Evolutionary conservation across 2,113 vertebrate genomes (phyloP).

Genomic region (Psammodynastes pulverulentus): DNA sequence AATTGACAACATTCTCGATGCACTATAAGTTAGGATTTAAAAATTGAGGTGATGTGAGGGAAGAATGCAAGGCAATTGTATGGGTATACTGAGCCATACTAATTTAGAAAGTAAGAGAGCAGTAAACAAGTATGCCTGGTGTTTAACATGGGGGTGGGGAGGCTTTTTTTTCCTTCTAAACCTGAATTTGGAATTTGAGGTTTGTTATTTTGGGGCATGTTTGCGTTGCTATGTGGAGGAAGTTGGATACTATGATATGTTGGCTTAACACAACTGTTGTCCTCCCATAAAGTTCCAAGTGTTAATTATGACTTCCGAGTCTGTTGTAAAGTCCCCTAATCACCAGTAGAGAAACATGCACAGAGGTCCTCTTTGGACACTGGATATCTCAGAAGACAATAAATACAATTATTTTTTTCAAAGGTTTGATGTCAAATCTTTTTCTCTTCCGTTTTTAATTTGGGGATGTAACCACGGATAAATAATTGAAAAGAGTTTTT

Average conservation of each 20-base stretch:
- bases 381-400: constrained; percentile 39
- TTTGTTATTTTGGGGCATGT: constrained; percentile 35
- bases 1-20: constrained; percentile 92
- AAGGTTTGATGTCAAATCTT: constrained; percentile 49
- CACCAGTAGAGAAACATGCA: constrained; percentile 12
- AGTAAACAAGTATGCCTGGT: constrained; percentile 8
- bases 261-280: constrained; percentile 17
- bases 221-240: constrained; percentile 41
- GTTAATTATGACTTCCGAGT: not conserved
- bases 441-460: constrained; percentile 18
- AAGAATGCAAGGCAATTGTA: constrained; percentile 62
- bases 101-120: not conserved
- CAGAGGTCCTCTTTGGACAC: not conserved
- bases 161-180: constrained; percentile 19
- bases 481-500: constrained; percentile 12
- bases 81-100: constrained; percentile 44
- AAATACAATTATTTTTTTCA: constrained; percentile 49
- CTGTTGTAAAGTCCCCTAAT: not conserved
- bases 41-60: not conserved
- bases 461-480: not conserved
- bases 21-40: constrained; percentile 72
- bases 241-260: not conserved
- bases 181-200: constrained; percentile 7
- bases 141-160: constrained; percentile 19
- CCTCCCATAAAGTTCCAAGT: constrained; percentile 20